Conservation (phyloP, 2,888 invertebrate species). For the Stratiomys singularior region DNA sequence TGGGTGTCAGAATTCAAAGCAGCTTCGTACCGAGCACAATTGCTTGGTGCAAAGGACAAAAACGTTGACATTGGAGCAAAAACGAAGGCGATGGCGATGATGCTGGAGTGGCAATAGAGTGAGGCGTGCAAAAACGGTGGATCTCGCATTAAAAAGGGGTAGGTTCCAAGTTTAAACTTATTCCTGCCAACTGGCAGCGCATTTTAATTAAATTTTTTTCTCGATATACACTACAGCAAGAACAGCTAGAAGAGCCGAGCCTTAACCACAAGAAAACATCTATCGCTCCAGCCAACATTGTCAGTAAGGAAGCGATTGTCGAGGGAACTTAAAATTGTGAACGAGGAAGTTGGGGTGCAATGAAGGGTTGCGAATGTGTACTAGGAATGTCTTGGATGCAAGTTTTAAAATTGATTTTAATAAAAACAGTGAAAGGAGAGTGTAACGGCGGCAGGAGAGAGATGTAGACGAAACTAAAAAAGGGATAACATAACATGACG, state of each 20-base stretch:
- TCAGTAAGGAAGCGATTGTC: background rate
- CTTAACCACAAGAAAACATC: background rate
- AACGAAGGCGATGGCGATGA: background rate
- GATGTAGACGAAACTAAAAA: no score
- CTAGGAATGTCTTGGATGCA: no score
- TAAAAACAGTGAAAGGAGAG: no score
- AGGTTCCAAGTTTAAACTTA: slow-evolving; percentile 31
- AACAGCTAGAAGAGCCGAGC: background rate
- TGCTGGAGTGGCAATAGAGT: no score
- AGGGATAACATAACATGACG: no score
- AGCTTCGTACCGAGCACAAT: background rate
- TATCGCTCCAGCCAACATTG: background rate
- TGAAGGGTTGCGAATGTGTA: background rate
- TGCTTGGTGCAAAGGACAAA: background rate
- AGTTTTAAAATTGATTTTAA: no score
- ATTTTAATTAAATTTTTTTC: slow-evolving; percentile 43
- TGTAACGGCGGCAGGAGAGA: no score
- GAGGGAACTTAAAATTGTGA: background rate
- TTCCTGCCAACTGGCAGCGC: slow-evolving; percentile 44
- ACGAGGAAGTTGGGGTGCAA: background rate
- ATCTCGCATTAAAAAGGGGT: slow-evolving; percentile 20
- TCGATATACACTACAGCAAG: background rate
- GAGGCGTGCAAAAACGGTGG: no score
- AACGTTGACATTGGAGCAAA: slow-evolving; percentile 1
- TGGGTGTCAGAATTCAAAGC: background rate